These are phyloP conservation scores for Lasiurus borealis DNA, from an alignment of 2,113 vertebrate genomes.

Conservation along the genomic window DNA sequence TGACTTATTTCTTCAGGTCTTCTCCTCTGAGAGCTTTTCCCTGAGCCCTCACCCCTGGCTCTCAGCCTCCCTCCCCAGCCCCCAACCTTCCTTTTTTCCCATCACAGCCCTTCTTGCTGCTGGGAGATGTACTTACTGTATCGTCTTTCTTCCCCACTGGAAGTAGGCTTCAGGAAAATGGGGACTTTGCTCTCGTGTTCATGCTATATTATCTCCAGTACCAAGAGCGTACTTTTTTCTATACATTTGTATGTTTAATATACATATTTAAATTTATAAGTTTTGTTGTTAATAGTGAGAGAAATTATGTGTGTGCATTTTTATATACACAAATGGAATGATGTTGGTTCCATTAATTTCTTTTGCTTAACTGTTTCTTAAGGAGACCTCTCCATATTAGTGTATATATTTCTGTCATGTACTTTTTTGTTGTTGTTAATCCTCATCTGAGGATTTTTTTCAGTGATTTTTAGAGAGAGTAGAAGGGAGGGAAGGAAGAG, in stretches of 20 bases:
- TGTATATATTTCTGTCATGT: constrained; percentile 24
- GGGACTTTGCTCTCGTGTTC: background rate
- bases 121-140: background rate
- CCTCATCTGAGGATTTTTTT: no score
- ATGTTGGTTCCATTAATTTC: background rate
- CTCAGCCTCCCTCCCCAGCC: background rate
- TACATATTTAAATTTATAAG: constrained; percentile 39
- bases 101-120: background rate
- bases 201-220: background rate
- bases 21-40: constrained; percentile 19
- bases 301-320: background rate
- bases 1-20: background rate
- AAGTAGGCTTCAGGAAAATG: background rate
- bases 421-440: background rate
- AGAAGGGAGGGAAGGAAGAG: no score
- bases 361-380: constrained; percentile 17
- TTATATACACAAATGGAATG: background rate
- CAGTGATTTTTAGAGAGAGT: no score
- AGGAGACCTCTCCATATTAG: constrained; percentile 1
- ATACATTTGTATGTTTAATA: background rate
- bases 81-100: background rate
- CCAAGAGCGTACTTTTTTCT: background rate
- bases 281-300: constrained; percentile 17
- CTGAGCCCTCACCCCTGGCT: background rate
- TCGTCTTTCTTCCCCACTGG: background rate